Conservation (phyloP, 2,113 vertebrate species). For the Oreotrochilus melanogaster region DNA sequence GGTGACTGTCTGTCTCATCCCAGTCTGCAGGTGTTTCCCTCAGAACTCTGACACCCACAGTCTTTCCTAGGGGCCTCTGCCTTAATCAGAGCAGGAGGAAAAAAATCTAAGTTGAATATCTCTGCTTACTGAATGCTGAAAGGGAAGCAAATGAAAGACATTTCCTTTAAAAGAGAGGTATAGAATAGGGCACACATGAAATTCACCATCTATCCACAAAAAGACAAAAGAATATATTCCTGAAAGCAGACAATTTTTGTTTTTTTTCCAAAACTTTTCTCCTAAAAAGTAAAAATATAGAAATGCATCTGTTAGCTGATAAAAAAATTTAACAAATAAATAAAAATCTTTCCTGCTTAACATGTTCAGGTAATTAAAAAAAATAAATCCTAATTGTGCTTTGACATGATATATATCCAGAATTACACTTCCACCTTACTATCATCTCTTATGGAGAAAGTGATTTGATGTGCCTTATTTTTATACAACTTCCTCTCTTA, state of each 20-base stretch:
- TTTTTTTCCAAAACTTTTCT: neutral
- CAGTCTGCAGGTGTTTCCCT: slow-evolving; percentile 16
- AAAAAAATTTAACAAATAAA: slow-evolving; percentile 6
- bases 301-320: neutral
- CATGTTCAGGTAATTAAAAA: neutral
- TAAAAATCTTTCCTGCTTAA: neutral
- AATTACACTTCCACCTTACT: neutral
- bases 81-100: neutral
- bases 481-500: fast-evolving
- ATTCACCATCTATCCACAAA: neutral
- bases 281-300: neutral
- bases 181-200: neutral
- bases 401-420: neutral
- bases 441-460: neutral
- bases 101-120: neutral
- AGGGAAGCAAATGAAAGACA: neutral
- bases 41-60: neutral
- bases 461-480: fast-evolving
- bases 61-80: neutral
- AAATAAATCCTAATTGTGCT: neutral
- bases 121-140: neutral
- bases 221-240: neutral
- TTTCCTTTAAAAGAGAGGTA: neutral
- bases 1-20: neutral
- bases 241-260: neutral